Evolutionary conservation across 2,888 invertebrate genomes (phyloP).

Genomic region (Agrotis puta): DNA sequence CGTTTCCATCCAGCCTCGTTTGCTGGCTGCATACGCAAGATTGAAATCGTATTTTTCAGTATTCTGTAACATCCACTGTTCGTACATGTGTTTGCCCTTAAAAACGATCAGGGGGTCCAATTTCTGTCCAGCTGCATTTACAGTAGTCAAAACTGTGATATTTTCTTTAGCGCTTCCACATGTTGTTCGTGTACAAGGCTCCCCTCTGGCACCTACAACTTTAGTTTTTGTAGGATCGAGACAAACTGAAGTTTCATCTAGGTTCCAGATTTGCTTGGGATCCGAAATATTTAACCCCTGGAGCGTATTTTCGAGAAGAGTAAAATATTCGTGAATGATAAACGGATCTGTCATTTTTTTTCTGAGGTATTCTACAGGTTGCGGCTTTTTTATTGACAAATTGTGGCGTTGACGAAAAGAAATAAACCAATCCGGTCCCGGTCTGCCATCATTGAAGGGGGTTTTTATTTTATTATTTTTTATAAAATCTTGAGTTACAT

Average conservation of each 20-base stretch:
- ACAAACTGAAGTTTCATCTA: conserved; percentile 59
- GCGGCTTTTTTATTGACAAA: conserved; percentile 63
- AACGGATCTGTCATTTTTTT: conserved; percentile 51
- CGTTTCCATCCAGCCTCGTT: conserved; percentile 16
- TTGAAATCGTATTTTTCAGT: conserved; percentile 2
- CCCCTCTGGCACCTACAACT: conserved; percentile 56
- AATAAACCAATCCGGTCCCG: conserved; percentile 58
- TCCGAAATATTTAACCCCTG: conserved; percentile 26
- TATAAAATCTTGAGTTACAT: conserved; percentile 48
- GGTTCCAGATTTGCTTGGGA: conserved; percentile 56
- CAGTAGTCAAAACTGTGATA: conserved; percentile 57
- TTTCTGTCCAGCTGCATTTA: conserved; percentile 56
- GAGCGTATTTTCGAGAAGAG: conserved; percentile 18
- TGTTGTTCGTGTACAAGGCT: conserved; percentile 51
- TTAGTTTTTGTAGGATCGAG: conserved; percentile 63
- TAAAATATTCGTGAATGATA: conserved; percentile 45
- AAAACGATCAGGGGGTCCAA: conserved; percentile 58
- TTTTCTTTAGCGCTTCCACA: conserved; percentile 58
- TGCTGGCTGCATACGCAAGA: neutral
- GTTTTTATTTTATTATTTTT: too few species aligned
- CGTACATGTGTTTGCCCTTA: conserved; percentile 55
- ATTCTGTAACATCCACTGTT: conserved; percentile 39
- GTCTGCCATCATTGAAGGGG: conserved; percentile 44
- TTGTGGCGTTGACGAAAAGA: conserved; percentile 52
- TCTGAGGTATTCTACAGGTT: conserved; percentile 55